phyloP scores from a whole-genome alignment of 1,140 invertebrate species.

The Drosophila orena region DNA sequence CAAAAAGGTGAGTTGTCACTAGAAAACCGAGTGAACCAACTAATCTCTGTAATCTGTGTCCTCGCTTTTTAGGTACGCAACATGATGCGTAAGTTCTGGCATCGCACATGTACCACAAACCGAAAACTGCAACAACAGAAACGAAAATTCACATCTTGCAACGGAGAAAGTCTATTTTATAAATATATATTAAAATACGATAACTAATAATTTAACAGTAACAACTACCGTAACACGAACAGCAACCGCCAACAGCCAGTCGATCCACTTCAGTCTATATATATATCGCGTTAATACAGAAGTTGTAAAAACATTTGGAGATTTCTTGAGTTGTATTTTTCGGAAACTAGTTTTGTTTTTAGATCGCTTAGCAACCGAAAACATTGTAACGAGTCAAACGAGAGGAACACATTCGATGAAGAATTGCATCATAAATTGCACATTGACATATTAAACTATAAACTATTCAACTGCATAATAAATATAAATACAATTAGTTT shows the following conservation, averaged over 20 bases:
- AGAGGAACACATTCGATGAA: constrained; percentile 17
- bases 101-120: constrained; percentile 68
- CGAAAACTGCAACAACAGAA: constrained; percentile 66
- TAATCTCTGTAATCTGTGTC: no score
- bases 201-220: constrained; percentile 78
- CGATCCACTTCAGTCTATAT: constrained; percentile 25
- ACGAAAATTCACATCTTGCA: constrained; percentile 72
- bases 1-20: constrained; percentile 94
- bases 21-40: background rate
- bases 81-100: constrained; percentile 78
- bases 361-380: constrained; percentile 41
- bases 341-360: constrained; percentile 27
- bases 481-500: constrained; percentile 75
- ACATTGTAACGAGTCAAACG: constrained; percentile 15
- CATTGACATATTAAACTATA: constrained; percentile 39
- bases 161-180: constrained; percentile 71
- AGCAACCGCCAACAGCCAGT: constrained; percentile 40
- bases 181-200: constrained; percentile 79
- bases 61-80: constrained; percentile 68
- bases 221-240: constrained; percentile 51
- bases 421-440: constrained; percentile 51
- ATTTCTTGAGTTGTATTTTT: constrained; percentile 37
- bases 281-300: constrained; percentile 46
- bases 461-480: constrained; percentile 58
- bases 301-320: constrained; percentile 45